phyloP scores from a whole-genome alignment of 2,888 invertebrate species.

The Tromatobia lineatoria region DNA sequence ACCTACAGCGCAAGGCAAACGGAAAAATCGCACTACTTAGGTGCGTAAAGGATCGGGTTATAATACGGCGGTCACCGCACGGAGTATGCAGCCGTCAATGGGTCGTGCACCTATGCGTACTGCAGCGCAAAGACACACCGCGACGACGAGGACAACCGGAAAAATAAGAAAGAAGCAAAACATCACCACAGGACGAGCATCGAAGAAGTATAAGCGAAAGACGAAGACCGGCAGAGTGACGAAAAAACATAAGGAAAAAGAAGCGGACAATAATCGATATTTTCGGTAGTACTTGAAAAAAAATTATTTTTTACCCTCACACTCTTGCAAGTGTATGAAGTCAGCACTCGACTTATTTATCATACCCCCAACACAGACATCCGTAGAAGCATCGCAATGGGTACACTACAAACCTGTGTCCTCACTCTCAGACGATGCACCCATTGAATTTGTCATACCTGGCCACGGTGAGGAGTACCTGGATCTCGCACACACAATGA shows the following conservation, averaged over 20 bases:
- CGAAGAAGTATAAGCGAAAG: constrained; percentile 15
- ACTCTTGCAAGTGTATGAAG: constrained; percentile 32
- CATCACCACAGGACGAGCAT: background rate
- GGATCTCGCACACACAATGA: too few species aligned
- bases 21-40: constrained; percentile 35
- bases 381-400: too few species aligned
- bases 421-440: too few species aligned
- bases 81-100: constrained; percentile 13
- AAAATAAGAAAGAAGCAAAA: background rate
- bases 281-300: constrained; percentile 5
- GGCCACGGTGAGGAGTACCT: too few species aligned
- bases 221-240: background rate
- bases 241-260: background rate
- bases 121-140: background rate
- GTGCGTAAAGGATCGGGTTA: too few species aligned
- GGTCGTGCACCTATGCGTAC: background rate
- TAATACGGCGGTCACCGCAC: too few species aligned
- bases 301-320: too few species aligned
- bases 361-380: constrained; percentile 71
- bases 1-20: too few species aligned
- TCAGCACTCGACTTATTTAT: constrained; percentile 47
- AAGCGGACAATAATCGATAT: background rate
- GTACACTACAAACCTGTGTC: too few species aligned
- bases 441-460: too few species aligned
- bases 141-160: background rate